These are phyloP conservation scores for Caenorhabditis elegans DNA, from an alignment of 1,140 invertebrate species.

Conservation along the genomic window DNA sequence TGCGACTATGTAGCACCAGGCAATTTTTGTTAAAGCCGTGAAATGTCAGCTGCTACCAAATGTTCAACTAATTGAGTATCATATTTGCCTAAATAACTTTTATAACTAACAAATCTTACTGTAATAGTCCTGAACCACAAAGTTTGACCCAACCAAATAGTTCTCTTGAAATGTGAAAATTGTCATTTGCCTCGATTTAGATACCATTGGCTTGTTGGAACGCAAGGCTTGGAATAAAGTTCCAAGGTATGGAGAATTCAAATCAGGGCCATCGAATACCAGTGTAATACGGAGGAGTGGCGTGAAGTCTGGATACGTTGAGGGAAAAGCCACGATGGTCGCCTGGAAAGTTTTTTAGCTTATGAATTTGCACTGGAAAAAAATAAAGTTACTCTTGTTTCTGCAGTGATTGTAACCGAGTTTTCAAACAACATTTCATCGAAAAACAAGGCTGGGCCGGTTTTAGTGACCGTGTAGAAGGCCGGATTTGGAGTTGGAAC, in stretches of 20 bases:
- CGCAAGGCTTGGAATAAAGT: not conserved
- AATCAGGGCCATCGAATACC: not conserved
- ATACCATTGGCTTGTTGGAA: not conserved
- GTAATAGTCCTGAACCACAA: not conserved
- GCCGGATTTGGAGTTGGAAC: not conserved
- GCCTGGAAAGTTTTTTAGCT: not conserved
- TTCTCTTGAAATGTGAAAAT: not conserved
- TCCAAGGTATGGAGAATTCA: not conserved
- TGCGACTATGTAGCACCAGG: too few relatives aligned
- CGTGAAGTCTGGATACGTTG: not conserved
- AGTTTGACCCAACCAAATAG: not conserved
- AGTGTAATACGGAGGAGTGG: not conserved
- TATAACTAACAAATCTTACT: not conserved
- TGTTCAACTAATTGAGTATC: too few relatives aligned
- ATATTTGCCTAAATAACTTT: too few relatives aligned
- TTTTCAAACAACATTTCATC: not conserved
- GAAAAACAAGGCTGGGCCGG: not conserved
- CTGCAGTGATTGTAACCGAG: not conserved
- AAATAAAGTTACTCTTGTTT: not conserved
- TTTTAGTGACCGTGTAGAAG: not conserved
- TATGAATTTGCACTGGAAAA: too few relatives aligned
- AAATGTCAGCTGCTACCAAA: too few relatives aligned
- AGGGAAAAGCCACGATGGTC: not conserved
- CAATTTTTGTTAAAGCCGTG: too few relatives aligned
- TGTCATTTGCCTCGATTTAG: not conserved